phyloP scores from a whole-genome alignment of 2,797 vertebrate genomes.

The Enteromius thamalakanensis region DNA sequence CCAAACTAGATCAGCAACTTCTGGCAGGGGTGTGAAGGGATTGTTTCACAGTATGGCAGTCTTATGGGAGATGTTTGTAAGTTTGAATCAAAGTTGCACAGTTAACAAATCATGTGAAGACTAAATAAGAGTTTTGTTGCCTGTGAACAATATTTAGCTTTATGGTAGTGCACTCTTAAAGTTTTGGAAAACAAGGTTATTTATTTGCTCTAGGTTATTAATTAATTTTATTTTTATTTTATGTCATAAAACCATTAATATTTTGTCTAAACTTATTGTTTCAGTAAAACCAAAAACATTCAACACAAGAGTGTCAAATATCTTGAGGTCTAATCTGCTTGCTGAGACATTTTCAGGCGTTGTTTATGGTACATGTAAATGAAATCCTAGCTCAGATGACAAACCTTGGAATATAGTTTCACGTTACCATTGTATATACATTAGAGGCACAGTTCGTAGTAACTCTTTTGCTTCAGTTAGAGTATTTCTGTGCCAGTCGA shows the following conservation, averaged over 20 bases:
- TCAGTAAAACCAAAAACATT: not conserved
- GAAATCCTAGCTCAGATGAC: not conserved
- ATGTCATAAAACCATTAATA: not conserved
- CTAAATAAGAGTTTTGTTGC: not conserved
- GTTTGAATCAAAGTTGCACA: not conserved
- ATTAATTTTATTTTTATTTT: not conserved
- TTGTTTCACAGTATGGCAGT: not conserved
- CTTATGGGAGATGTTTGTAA: not conserved
- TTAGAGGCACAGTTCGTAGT: not conserved
- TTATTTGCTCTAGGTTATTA: not conserved
- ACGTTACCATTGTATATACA: not conserved
- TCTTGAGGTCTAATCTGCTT: not conserved
- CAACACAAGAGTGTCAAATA: not conserved
- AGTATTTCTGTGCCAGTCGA: not conserved
- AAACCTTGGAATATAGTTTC: not conserved
- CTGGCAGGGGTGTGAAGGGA: not conserved
- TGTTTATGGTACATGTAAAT: not conserved
- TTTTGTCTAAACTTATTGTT: not conserved
- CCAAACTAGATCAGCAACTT: slow-evolving; percentile 24
- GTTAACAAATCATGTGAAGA: not conserved
- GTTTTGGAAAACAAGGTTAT: not conserved
- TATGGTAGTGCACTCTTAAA: not conserved
- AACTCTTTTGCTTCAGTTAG: not conserved
- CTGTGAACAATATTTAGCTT: not conserved
- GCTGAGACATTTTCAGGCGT: not conserved